phyloP scores from a whole-genome alignment of 2,113 vertebrate species.

The Baryphthengus martii region DNA sequence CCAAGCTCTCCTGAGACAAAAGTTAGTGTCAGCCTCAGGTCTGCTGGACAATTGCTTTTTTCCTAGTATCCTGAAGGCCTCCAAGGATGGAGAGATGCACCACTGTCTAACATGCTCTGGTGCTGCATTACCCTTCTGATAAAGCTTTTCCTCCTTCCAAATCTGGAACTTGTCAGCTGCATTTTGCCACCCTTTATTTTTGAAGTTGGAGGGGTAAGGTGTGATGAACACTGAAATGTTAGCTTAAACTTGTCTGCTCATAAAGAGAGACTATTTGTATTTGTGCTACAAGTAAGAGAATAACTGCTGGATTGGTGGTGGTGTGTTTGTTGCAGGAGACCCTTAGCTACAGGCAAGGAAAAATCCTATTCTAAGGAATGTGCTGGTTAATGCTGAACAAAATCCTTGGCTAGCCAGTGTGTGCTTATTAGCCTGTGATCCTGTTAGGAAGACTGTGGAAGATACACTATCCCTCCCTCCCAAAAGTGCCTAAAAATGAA shows the following conservation, averaged over 20 bases:
- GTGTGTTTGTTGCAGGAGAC: not conserved
- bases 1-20: not conserved
- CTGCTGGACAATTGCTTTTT: not conserved
- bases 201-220: not conserved
- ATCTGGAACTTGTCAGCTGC: not conserved
- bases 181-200: not conserved
- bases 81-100: not conserved
- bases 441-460: not conserved
- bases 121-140: not conserved
- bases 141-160: not conserved
- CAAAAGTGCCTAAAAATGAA: not conserved
- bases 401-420: accelerated
- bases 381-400: not conserved
- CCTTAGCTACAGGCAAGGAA: no score
- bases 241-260: not conserved
- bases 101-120: accelerated
- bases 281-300: not conserved
- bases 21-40: not conserved
- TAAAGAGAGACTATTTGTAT: not conserved
- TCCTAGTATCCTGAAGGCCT: not conserved
- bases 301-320: not conserved
- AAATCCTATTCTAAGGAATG: no score
- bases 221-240: not conserved
- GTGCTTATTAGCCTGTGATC: not conserved
- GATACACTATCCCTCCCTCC: accelerated